Conservation (phyloP, 2,797 vertebrate species). For the Natrix natrix region DNA sequence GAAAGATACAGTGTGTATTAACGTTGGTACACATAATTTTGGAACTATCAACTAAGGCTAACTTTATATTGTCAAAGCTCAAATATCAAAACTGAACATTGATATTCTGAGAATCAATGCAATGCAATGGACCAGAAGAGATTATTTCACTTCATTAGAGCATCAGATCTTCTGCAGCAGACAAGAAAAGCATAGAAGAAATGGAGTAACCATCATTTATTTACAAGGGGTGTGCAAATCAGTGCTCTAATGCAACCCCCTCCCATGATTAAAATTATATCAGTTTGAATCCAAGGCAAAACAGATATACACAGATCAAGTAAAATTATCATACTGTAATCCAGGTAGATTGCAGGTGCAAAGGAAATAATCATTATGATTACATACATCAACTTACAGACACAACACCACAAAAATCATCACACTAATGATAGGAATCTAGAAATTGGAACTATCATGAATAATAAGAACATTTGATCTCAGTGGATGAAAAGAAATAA, state of each 20-base stretch:
- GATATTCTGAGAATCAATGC: not conserved
- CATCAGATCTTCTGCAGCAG: not conserved
- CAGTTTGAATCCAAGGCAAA: not conserved
- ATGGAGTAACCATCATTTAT: not conserved
- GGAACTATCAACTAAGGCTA: not conserved
- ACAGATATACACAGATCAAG: not conserved
- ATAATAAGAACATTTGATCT: not conserved
- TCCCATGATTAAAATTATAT: not conserved
- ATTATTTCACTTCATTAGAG: not conserved
- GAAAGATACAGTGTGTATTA: not conserved
- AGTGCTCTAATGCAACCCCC: not conserved
- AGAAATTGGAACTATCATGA: not conserved
- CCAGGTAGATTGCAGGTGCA: not conserved
- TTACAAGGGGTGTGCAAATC: not conserved
- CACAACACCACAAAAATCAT: not conserved
- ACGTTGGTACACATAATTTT: not conserved
- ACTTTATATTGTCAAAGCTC: not conserved
- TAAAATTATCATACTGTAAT: not conserved
- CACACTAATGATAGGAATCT: not conserved
- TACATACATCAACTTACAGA: not conserved
- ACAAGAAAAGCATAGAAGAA: not conserved
- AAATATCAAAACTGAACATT: not conserved
- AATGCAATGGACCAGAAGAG: not conserved
- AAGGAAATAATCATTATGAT: not conserved
- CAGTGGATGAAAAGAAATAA: not conserved